Base-by-base conservation (phyloP, 2,113 vertebrate genomes). In the Balaeniceps rex region DNA sequence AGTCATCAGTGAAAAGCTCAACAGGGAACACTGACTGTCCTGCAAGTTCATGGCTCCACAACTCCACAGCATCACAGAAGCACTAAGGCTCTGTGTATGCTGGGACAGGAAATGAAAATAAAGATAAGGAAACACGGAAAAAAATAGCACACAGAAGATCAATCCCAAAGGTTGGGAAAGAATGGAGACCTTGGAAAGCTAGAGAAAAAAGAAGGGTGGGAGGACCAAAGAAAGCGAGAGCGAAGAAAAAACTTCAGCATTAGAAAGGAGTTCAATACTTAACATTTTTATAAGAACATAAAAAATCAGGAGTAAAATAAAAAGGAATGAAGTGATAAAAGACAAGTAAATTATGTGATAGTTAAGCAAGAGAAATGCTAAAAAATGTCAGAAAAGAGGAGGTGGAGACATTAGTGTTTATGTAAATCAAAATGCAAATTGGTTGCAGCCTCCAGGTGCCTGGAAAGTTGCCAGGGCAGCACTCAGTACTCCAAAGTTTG, bases 381-480 rank as follows among this genome's bases (percentile, higher is more conserved):
- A 96, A 96, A 96, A 97, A 79, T 96, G 95, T 96, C 96, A 96
- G 90, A 96, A 88, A 74, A 93, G 71, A 94, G 82, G 96, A 96
- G 87, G 94, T 95, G 87, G 95, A 93, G 82, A 97, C 49, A 96
- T 93, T 57, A 96, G 84, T 96, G 87, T 97, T 97, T 95, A 96
- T 97, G 94, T 95, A 96, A 97, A 97, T 96, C 94, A 94, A 96
- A 91, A 97, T 96, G 81, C 82, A 52, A 52, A 52, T 52, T 52
- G 51, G 70, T 46, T 72, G 72, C 93, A 96, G 93, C 47, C 94
- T 96, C 91, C 95, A 96, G 94, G 94, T 96, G 78, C 82, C 92
- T 97, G 96, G 96, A 96, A 97, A 93, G 78, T 91, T 97, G 96
- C 94, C 95, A 96, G 94, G 92, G 87, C 84, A 97, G 96, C 87